These are phyloP conservation scores for Anguilla megastoma DNA, from an alignment of 2,797 vertebrate genomes.

Conservation along the genomic window DNA sequence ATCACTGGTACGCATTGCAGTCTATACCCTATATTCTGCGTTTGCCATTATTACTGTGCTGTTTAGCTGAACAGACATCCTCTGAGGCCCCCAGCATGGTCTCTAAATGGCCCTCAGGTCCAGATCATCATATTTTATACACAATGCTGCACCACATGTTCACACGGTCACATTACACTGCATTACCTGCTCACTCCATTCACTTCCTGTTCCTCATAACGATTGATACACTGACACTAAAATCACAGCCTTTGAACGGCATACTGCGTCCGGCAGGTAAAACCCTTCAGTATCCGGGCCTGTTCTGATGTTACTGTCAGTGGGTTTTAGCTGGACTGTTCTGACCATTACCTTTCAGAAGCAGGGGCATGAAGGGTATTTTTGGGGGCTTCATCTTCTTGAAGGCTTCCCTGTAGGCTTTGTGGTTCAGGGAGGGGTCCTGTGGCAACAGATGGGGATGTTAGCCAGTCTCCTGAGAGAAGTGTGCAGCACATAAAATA, in stretches of 20 bases:
- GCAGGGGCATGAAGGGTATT: conserved; percentile 95
- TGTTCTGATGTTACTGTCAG: conserved; percentile 32
- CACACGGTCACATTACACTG: neutral
- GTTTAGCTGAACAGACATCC: neutral
- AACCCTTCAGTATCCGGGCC: neutral
- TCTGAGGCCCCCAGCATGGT: neutral
- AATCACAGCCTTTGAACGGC: neutral
- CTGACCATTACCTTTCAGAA: conserved; percentile 95
- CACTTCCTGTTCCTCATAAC: neutral
- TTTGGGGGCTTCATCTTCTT: conserved; percentile 98
- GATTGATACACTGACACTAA: neutral
- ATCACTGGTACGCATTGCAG: neutral
- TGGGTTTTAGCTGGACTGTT: conserved; percentile 40
- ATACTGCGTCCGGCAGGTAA: neutral
- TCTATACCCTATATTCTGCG: neutral
- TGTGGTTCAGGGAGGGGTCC: conserved; percentile 98
- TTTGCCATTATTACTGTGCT: neutral
- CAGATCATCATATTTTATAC: neutral
- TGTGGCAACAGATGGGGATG: conserved; percentile 66
- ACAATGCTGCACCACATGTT: neutral
- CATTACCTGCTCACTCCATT: neutral
- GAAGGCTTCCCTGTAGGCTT: conserved; percentile 95
- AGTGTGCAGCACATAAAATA: neutral
- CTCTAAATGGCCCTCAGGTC: neutral
- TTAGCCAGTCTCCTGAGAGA: conserved; percentile 31